Evolutionary conservation across 2,888 invertebrate species (phyloP).

Genomic region (Agonopterix arenella): DNA sequence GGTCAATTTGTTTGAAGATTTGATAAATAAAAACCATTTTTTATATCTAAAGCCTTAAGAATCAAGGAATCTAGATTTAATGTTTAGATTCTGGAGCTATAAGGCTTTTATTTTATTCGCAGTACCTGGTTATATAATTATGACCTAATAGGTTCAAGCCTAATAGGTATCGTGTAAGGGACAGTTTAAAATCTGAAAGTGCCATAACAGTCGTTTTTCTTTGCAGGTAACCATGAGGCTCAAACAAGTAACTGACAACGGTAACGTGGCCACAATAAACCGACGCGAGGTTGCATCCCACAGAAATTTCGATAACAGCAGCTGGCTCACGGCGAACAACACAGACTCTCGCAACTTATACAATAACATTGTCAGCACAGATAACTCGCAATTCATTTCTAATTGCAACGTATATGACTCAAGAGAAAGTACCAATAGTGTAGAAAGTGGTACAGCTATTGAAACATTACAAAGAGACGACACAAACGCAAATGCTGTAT

Average conservation of each 20-base stretch:
- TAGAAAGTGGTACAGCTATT: conserved; percentile 22
- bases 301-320: conserved; percentile 29
- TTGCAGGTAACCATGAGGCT: conserved; percentile 65
- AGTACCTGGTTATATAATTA: too few relatives aligned
- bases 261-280: conserved; percentile 42
- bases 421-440: conserved; percentile 27
- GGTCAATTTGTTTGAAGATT: too few relatives aligned
- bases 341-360: conserved; percentile 23
- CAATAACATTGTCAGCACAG: conserved; percentile 23
- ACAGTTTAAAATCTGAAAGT: too few relatives aligned
- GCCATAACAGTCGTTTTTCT: conserved; percentile 7
- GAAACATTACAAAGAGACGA: conserved; percentile 19
- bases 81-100: too few relatives aligned
- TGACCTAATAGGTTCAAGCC: too few relatives aligned
- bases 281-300: conserved; percentile 29
- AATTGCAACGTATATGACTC: conserved; percentile 34
- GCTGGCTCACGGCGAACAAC: conserved; percentile 32
- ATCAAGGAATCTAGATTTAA: too few relatives aligned
- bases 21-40: too few relatives aligned
- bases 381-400: conserved; percentile 31
- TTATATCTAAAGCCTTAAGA: too few relatives aligned
- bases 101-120: too few relatives aligned
- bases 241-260: conserved; percentile 47
- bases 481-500: conserved; percentile 38
- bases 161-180: too few relatives aligned